Conservation (phyloP, 64 coral and sea anemone species). For the Pocillopora verrucosa region DNA sequence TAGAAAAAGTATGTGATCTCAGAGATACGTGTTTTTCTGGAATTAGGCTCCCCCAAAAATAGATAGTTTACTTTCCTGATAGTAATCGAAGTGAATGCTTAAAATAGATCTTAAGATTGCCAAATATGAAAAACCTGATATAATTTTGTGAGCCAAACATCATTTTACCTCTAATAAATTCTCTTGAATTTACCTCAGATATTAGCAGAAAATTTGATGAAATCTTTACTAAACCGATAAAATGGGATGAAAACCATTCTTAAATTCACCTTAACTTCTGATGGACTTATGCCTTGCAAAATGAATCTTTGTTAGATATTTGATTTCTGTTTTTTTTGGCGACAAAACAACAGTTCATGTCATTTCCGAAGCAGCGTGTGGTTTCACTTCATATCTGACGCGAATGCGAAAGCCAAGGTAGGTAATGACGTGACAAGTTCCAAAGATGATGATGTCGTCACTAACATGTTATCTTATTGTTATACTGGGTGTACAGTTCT, state of each 20-base stretch:
- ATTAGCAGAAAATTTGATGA: no score
- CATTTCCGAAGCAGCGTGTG: neutral
- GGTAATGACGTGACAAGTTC: neutral
- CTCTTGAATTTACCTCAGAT: no score
- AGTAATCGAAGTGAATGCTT: neutral
- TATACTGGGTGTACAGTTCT: neutral
- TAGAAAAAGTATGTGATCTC: neutral
- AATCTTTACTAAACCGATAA: neutral
- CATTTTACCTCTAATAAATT: no score
- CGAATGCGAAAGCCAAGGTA: neutral
- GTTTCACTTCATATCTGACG: neutral
- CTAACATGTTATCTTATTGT: neutral
- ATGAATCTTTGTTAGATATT: no score
- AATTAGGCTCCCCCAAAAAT: constrained; percentile 14
- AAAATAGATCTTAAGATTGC: neutral
- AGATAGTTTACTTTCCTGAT: neutral
- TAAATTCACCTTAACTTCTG: neutral
- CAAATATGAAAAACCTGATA: neutral
- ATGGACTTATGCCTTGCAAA: no score
- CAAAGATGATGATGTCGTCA: neutral
- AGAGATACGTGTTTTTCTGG: neutral
- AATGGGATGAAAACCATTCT: neutral
- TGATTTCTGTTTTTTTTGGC: neutral
- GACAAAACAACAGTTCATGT: neutral
- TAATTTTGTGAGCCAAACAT: no score